Evolutionary conservation across 2,888 invertebrate species (phyloP), one percentile per base, ranked within the genome.

Genomic region (Oscheius sp.): DNA sequence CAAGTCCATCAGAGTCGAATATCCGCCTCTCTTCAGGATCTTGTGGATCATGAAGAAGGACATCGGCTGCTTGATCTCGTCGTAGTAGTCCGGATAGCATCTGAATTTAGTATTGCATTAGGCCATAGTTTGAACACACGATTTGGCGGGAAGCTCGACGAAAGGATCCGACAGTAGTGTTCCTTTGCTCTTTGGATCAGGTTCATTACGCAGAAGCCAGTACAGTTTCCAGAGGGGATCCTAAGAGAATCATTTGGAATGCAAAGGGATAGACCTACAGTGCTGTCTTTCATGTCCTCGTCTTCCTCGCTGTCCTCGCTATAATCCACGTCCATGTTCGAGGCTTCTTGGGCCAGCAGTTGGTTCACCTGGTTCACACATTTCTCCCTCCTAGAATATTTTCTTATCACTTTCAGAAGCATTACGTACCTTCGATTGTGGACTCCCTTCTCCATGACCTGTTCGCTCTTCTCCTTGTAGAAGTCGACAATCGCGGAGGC

Each of bases 61-160:
- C 84, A 99, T 93, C 0, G 99, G 98, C 88, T 94, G 94, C 89
- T 95, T 95, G 70, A 99, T 98, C 89, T 96, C 95, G 85, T 94
- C 94, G 91, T 96, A 99, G 90, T 99, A 99, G 91, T 98, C 98
- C 0, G 97, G 95, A 91, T 98, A 96, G 81, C 93, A 79, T 58
- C 84, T 84, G 37, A 29, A 68, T n/a, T 2, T 4, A 51, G 33
- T 63, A 42, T 5, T 42, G 42, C 7, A 42, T 42, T 42, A 3
- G 21, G 21, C 21, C 21, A 21, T 29, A 42, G 21, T 57, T 47
- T 51, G 70, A 11, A 53, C 35, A 58, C 10, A 83, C 77, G 59
- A 90, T 87, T 89, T 90, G 7, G 94, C 95, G 0, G 98, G 98
- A 74, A 99, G 91, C 87, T 94, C 94, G 93, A 94, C 94, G 90